These are phyloP conservation scores for Zenarchopterus dispar DNA, from an alignment of 2,797 vertebrate genomes.

Conservation along the genomic window DNA sequence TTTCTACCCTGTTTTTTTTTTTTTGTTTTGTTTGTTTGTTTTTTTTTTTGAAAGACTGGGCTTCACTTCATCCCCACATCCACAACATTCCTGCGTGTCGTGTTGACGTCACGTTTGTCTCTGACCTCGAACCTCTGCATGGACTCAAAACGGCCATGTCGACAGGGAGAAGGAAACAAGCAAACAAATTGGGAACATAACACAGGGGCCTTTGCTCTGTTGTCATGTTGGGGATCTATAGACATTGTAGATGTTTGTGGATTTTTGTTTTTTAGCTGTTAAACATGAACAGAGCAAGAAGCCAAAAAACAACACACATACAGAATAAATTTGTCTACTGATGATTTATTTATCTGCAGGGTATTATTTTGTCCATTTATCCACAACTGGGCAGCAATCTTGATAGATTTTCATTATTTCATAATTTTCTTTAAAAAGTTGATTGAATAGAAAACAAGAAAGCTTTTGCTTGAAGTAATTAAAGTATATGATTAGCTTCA, in stretches of 20 bases:
- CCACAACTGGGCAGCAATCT: no score
- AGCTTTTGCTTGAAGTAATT: no score
- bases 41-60: constrained; percentile 59
- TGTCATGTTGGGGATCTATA: not conserved
- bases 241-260: not conserved
- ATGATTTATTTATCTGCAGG: no score
- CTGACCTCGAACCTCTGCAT: constrained; percentile 83
- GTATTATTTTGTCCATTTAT: no score
- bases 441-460: no score
- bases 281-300: not conserved
- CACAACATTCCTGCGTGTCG: constrained; percentile 81
- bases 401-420: no score
- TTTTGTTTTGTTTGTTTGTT: not conserved
- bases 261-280: not conserved
- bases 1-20: not conserved
- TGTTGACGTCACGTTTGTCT: constrained; percentile 84
- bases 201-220: not conserved
- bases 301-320: not conserved
- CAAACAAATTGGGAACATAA: not conserved
- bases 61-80: constrained; percentile 84
- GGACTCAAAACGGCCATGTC: constrained; percentile 76
- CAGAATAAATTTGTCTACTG: not conserved
- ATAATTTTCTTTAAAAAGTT: no score
- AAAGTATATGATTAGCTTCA: no score
- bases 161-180: constrained; percentile 61